Evolutionary conservation across 2,113 vertebrate genomes (phyloP), one percentile per base, ranked within the genome.

Genomic region (Laticauda colubrina): DNA sequence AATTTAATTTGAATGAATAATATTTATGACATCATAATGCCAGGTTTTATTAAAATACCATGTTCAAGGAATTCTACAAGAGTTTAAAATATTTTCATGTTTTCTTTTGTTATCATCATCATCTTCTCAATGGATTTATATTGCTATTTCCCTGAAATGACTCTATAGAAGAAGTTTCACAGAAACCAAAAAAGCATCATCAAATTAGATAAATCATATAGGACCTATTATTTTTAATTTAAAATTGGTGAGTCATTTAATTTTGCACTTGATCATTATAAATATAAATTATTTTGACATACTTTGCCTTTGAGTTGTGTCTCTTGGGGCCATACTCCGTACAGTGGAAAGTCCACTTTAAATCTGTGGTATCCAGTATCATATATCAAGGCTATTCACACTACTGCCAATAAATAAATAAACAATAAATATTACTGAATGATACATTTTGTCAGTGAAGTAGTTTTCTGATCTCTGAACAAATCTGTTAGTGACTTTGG

Each of bases 401-500:
- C 24, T 61, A 26, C 21, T 57, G 20, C 21, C 4, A 54, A 54
- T 55, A 56, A 21, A 48, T 48, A 48, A 48, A 48, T 48, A 48
- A 48, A 48, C 3, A 45, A 21, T 6, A 57, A 21, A 21, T 6
- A 57, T 56, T 56, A 56, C 55, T 18, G 18, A 45, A 94, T 64
- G 24, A 95, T 95, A 90, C 96, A 96, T 61, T 96, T 93, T 0
- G 54, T 20, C 0, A 94, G 93, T 90, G 93, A 89, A 92, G 96
- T 96, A 64, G 92, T 95, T 93, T 96, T 96, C 1, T 5, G 55
- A 64, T 95, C 88, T 4, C 93, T 95, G 6, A 95, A 91, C 87
- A 64, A 92, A 90, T 96, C 96, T 86, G 93, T 54, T 64, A 96
- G 93, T 87, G 96, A 96, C 93, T 96, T 96, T 3, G 96, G 96